These are phyloP conservation scores for Notothenia coriiceps DNA, from an alignment of 2,113 vertebrate species.

Conservation along the genomic window DNA sequence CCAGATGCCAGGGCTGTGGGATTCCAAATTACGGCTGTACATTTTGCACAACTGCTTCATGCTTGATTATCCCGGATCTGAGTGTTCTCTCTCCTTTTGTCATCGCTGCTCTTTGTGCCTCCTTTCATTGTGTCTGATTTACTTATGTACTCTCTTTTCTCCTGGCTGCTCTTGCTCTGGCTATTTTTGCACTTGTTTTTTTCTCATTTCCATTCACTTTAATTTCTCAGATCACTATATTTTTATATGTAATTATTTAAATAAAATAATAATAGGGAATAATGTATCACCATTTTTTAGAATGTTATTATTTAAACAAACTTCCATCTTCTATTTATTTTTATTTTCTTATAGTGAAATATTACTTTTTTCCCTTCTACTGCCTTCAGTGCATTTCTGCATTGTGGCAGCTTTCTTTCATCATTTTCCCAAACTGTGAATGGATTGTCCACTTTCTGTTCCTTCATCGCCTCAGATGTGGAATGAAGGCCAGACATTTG, in stretches of 20 bases:
- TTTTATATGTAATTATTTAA: not conserved
- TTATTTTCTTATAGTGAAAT: not conserved
- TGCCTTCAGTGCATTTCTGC: constrained; percentile 1
- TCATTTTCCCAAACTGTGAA: constrained; percentile 9
- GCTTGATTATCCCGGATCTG: constrained; percentile 78
- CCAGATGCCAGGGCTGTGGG: constrained; percentile 63
- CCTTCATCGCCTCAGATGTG: not conserved
- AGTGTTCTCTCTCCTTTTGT: constrained; percentile 58
- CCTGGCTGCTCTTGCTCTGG: constrained; percentile 20
- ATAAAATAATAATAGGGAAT: not conserved
- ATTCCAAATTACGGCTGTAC: constrained; percentile 79
- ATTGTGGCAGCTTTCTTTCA: not conserved
- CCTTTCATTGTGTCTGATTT: constrained; percentile 58
- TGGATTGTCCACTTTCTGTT: constrained; percentile 11
- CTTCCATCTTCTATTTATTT: not conserved
- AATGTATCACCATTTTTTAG: not conserved
- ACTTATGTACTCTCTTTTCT: constrained; percentile 24
- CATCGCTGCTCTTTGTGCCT: constrained; percentile 40
- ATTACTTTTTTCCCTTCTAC: not conserved
- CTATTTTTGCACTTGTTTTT: constrained; percentile 9
- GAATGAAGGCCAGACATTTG: constrained; percentile 25
- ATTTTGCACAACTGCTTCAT: constrained; percentile 75
- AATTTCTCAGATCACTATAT: not conserved
- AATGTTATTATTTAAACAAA: constrained; percentile 19
- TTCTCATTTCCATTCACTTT: constrained; percentile 10